These are phyloP conservation scores for Gymnocypris eckloni DNA, from an alignment of 2,797 vertebrate species.

Conservation along the genomic window DNA sequence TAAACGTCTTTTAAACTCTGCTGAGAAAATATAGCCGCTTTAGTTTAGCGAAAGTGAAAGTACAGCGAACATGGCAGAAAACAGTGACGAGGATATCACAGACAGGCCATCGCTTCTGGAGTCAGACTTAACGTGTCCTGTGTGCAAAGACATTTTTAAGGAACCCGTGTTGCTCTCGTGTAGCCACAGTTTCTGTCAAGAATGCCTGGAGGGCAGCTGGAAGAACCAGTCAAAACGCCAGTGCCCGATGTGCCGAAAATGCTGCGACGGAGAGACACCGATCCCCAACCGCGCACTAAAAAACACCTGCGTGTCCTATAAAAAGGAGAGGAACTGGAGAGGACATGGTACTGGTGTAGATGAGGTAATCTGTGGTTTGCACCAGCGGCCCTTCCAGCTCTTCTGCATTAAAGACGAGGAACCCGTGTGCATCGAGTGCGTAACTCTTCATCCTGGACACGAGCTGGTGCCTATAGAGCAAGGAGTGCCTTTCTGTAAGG, in stretches of 20 bases:
- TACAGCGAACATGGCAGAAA: slow-evolving; percentile 42
- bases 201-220: slow-evolving; percentile 76
- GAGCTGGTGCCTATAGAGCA: slow-evolving; percentile 60
- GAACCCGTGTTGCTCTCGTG: slow-evolving; percentile 78
- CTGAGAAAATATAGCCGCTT: not conserved
- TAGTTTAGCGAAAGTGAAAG: slow-evolving; percentile 23
- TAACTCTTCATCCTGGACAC: slow-evolving; percentile 70
- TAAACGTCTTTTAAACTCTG: not conserved
- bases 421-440: slow-evolving; percentile 77
- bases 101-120: slow-evolving; percentile 62
- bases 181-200: slow-evolving; percentile 81
- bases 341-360: not conserved
- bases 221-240: slow-evolving; percentile 61
- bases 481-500: slow-evolving; percentile 69
- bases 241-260: slow-evolving; percentile 73
- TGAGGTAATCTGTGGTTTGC: slow-evolving; percentile 67
- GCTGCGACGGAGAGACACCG: slow-evolving; percentile 49
- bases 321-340: slow-evolving; percentile 52
- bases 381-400: slow-evolving; percentile 72
- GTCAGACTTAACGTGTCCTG: slow-evolving; percentile 77
- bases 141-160: slow-evolving; percentile 79
- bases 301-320: slow-evolving; percentile 68
- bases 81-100: slow-evolving; percentile 46
- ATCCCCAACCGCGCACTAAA: slow-evolving; percentile 70
- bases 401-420: slow-evolving; percentile 80